These are phyloP conservation scores for Zygogramma bicolorata DNA, from an alignment of 2,888 invertebrate species.

Conservation along the genomic window DNA sequence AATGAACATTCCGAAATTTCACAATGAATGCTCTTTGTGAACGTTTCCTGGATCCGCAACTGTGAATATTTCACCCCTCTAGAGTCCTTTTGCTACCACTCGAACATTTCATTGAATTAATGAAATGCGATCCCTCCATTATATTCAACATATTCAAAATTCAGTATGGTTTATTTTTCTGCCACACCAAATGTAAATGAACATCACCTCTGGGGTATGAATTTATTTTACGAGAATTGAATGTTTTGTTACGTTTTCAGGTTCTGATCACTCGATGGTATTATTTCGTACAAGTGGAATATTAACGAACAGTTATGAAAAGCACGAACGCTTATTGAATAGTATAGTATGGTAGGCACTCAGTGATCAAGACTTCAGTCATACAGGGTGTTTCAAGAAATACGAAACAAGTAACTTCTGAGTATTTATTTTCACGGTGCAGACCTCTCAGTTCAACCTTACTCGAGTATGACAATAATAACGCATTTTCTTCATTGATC, in stretches of 20 bases:
- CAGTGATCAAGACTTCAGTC: too few relatives aligned
- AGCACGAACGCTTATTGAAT: too few relatives aligned
- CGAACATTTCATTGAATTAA: not conserved
- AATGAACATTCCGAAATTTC: not conserved
- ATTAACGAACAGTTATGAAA: not conserved
- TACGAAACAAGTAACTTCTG: too few relatives aligned
- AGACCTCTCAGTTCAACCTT: too few relatives aligned
- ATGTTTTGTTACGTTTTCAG: not conserved
- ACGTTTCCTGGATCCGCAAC: not conserved
- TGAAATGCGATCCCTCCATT: not conserved
- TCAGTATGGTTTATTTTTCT: not conserved
- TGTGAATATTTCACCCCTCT: not conserved
- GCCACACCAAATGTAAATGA: not conserved
- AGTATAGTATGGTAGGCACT: too few relatives aligned
- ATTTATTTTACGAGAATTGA: not conserved
- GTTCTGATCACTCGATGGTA: not conserved
- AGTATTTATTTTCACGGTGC: too few relatives aligned
- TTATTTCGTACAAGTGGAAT: not conserved
- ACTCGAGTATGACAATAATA: too few relatives aligned
- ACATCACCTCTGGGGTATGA: not conserved
- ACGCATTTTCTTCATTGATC: too few relatives aligned
- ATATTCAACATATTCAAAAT: not conserved
- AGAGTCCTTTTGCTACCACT: not conserved
- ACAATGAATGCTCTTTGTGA: not conserved
- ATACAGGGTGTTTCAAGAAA: too few relatives aligned